phyloP scores from a whole-genome alignment of 2,113 vertebrate species.

The Rallus limicola region DNA sequence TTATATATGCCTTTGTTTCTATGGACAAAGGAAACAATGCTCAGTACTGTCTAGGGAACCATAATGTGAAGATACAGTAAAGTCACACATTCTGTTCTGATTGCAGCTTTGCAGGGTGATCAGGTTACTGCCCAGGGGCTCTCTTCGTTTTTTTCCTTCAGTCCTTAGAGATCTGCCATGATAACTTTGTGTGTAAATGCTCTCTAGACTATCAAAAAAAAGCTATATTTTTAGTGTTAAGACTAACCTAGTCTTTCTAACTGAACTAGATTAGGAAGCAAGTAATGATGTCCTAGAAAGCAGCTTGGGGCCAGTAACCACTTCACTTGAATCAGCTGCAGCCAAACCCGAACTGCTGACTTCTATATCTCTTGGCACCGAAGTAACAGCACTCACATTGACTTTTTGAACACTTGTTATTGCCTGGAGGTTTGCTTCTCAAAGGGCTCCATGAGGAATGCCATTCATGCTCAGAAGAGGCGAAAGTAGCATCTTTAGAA shows the following conservation, averaged over 20 bases:
- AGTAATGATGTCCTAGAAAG: neutral
- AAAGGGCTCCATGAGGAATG: neutral
- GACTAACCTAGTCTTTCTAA: neutral
- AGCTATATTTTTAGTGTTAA: neutral
- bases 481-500: neutral
- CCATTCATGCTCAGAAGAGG: neutral
- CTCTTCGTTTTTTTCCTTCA: neutral
- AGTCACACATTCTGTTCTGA: slow-evolving; percentile 19
- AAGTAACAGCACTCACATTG: neutral
- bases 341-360: neutral
- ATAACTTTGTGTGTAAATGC: neutral
- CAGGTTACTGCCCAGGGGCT: slow-evolving; percentile 26
- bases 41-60: slow-evolving; percentile 10
- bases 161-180: neutral
- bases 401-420: neutral
- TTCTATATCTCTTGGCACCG: slow-evolving; percentile 16
- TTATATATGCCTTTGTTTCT: slow-evolving; percentile 25
- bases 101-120: slow-evolving; percentile 30
- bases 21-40: slow-evolving; percentile 12
- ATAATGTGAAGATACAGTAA: slow-evolving; percentile 5
- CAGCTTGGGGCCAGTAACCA: neutral
- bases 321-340: neutral
- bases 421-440: neutral
- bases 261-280: neutral
- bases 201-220: neutral